Evolutionary conservation across 2,888 invertebrate species (phyloP), one percentile per base, ranked within the genome.

Genomic region (Portevinia maculata): DNA sequence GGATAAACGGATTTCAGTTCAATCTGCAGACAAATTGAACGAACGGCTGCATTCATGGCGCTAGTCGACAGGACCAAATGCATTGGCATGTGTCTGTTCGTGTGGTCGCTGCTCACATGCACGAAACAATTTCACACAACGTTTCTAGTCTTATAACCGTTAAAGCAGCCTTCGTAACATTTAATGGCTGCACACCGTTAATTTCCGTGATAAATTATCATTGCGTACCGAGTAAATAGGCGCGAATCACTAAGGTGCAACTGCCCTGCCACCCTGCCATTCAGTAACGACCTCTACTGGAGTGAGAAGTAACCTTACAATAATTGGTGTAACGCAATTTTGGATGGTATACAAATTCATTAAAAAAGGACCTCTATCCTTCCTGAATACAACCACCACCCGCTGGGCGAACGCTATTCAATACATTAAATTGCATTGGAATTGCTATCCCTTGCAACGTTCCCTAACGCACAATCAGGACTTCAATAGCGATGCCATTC

Each of bases 161-260:
- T 76, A 65, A 76, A 76, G 53, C 83, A 67, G 55, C 70, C 70
- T 71, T 39, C 64, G 64, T 57, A 73, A 59, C 81, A 65, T 76
- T 83, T 65, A 76, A 83, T 71, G 65, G 70, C 7, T 71, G 65
- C 65, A 83, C 59, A 73, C 76, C 83, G 83, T 83, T 83, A 83
- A 83, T 83, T 78, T 83, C 78, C 60, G 41, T 71, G 70, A 71
- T 83, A 78, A 83, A 71, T 83, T 83, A 83, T 83, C 67, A 78
- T 60, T 71, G 60, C 55, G 55, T 57, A 19, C 73, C 17, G 48
- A 57, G 75, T 50, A 59, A 67, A 57, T 50, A 65, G 65, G 52
- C 59, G 46, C 69, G 48, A 65, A 53, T 65, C 44, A 17, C 52
- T 52, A 62, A 75, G 64, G 62, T 75, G 75, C 48, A 67, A 55